Percentiles rank a stretch among this genome's conserved stretches.
Evolutionary conservation across 2,797 vertebrate species (phyloP).

Genomic region (Neopelma chrysocephalum): DNA sequence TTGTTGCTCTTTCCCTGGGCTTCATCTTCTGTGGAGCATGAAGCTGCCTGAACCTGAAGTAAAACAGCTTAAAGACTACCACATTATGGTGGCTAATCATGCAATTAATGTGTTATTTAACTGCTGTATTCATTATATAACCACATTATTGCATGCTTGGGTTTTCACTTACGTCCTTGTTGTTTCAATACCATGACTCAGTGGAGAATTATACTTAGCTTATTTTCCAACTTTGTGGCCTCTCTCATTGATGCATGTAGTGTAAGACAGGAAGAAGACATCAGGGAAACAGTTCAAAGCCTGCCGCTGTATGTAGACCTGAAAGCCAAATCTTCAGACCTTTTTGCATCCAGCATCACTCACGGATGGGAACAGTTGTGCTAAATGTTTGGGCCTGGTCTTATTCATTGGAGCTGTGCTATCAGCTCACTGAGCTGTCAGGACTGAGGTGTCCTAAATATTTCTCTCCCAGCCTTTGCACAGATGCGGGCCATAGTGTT

Average conservation of each 20-base stretch:
- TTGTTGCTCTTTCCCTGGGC: not conserved
- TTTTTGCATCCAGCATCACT: not conserved
- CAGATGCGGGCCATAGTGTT: fast-evolving
- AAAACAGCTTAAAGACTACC: not conserved
- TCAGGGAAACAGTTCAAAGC: not conserved
- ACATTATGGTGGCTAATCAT: not conserved
- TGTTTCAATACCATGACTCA: not conserved
- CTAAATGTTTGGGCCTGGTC: not conserved
- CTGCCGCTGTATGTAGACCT: not conserved
- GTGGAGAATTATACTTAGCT: not conserved
- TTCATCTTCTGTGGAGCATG: not conserved
- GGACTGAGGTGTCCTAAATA: not conserved
- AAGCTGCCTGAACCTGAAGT: not conserved
- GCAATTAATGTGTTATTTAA: not conserved
- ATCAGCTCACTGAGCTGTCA: not conserved
- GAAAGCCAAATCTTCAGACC: not conserved
- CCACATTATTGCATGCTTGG: not conserved
- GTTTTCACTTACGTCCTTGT: not conserved
- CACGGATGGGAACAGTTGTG: not conserved
- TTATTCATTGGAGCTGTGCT: not conserved
- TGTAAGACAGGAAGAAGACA: not conserved
- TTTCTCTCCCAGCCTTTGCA: not conserved
- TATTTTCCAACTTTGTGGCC: not conserved
- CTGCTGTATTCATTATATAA: not conserved
- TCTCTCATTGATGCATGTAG: not conserved